phyloP scores from a whole-genome alignment of 1,140 invertebrate genomes.

The Aphelenchoides fujianensis region DNA sequence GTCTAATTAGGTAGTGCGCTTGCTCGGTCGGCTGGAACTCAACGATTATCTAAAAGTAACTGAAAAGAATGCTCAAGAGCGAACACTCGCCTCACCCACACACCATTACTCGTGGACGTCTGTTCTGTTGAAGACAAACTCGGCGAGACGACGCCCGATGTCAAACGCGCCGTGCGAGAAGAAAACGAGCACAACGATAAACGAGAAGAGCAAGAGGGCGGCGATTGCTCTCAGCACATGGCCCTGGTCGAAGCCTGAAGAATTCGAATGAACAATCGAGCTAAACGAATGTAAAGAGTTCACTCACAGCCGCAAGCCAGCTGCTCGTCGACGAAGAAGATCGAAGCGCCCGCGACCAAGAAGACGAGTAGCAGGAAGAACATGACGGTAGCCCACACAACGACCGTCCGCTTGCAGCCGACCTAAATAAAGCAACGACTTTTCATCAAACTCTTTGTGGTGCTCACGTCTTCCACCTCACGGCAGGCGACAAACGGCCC shows the following conservation, averaged over 20 bases:
- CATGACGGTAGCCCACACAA: neutral
- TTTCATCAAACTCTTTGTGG: neutral
- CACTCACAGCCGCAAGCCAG: neutral
- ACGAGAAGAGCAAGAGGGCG: neutral
- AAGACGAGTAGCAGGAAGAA: neutral
- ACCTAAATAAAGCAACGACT: neutral
- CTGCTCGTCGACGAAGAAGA: neutral
- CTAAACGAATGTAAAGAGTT: neutral
- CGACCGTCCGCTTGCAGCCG: neutral
- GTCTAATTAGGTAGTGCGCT: too few relatives aligned
- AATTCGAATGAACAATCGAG: too few relatives aligned
- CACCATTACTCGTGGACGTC: too few relatives aligned
- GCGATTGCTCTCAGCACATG: slow-evolving; percentile 15
- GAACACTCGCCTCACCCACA: too few relatives aligned
- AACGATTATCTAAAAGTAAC: too few relatives aligned
- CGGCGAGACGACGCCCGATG: neutral
- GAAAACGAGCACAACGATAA: neutral
- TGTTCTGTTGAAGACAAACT: too few relatives aligned
- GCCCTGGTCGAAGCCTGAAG: slow-evolving; percentile 10
- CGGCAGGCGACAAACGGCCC: neutral
- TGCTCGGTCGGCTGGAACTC: too few relatives aligned
- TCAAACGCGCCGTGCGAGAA: neutral
- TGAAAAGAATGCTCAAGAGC: too few relatives aligned
- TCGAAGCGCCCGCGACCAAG: neutral
- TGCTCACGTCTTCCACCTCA: neutral